Conservation (phyloP, 2,888 invertebrate species). For the Leucoma salicis region DNA sequence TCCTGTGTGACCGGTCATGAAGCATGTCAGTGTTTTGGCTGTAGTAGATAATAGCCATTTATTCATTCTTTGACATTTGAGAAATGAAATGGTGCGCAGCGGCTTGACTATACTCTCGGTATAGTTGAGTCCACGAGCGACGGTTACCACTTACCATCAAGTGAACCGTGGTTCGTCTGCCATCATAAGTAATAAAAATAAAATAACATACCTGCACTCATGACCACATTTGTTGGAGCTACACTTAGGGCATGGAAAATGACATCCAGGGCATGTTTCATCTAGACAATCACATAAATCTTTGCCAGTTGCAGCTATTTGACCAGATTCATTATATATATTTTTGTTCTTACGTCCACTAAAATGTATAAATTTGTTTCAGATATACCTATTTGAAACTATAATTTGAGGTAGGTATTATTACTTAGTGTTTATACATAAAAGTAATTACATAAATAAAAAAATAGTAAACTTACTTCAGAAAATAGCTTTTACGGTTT, state of each 20-base stretch:
- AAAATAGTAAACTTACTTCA: slow-evolving; percentile 46
- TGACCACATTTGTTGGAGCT: slow-evolving; percentile 89
- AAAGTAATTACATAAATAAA: too few relatives aligned
- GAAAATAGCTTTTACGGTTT: slow-evolving; percentile 83
- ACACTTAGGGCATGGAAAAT: slow-evolving; percentile 90
- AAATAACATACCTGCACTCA: slow-evolving; percentile 89
- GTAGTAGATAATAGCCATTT: too few relatives aligned
- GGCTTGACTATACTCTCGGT: too few relatives aligned
- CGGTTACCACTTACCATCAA: too few relatives aligned
- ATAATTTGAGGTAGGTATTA: neutral
- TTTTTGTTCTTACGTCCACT: slow-evolving; percentile 77
- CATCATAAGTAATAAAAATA: too few relatives aligned
- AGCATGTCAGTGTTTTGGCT: too few relatives aligned
- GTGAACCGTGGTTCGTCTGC: too few relatives aligned
- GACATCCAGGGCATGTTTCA: slow-evolving; percentile 90
- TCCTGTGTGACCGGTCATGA: too few relatives aligned
- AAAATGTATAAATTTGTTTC: neutral
- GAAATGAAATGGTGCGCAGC: too few relatives aligned
- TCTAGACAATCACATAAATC: slow-evolving; percentile 94
- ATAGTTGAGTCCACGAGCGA: too few relatives aligned
- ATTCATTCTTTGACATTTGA: too few relatives aligned
- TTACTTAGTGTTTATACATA: neutral
- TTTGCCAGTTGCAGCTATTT: slow-evolving; percentile 82
- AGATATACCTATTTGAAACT: neutral
- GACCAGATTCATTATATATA: slow-evolving; percentile 87